These are phyloP conservation scores for Lamellibrachia columna DNA, from an alignment of 2,888 invertebrate species.

Conservation along the genomic window DNA sequence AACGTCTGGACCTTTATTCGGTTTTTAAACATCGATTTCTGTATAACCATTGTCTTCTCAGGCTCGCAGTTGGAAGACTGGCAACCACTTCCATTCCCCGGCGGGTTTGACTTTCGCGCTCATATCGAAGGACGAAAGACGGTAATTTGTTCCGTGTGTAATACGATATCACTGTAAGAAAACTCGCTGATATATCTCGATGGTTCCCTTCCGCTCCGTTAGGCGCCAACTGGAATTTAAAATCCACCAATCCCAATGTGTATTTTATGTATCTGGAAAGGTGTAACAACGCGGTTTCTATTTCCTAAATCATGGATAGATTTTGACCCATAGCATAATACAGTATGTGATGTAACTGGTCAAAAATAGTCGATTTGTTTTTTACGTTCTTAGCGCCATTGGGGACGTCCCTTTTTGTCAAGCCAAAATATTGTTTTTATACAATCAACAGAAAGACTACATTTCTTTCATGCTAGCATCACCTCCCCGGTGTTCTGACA, in stretches of 20 bases:
- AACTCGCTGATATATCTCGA: background rate
- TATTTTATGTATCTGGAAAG: background rate
- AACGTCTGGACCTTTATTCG: too few relatives aligned
- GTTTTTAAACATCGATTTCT: background rate
- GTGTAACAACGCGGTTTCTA: too few relatives aligned
- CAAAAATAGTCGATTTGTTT: too few relatives aligned
- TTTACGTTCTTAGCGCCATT: too few relatives aligned
- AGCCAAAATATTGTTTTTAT: too few relatives aligned
- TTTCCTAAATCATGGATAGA: too few relatives aligned
- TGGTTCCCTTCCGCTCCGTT: background rate
- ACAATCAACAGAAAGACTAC: too few relatives aligned
- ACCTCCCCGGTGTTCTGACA: too few relatives aligned
- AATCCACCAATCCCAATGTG: background rate
- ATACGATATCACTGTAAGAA: background rate
- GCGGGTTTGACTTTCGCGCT: conserved; percentile 29
- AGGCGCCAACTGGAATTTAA: background rate
- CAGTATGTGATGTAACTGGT: too few relatives aligned
- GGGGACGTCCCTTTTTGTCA: too few relatives aligned
- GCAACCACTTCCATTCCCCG: background rate
- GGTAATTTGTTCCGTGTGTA: background rate
- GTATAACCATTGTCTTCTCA: background rate
- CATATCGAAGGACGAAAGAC: background rate
- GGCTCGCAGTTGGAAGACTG: background rate
- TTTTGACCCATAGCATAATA: too few relatives aligned
- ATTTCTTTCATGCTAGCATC: too few relatives aligned